Evolutionary conservation across 2,888 invertebrate genomes (phyloP), one percentile per base, ranked within the genome.

Genomic region (Orthosia cruda): DNA sequence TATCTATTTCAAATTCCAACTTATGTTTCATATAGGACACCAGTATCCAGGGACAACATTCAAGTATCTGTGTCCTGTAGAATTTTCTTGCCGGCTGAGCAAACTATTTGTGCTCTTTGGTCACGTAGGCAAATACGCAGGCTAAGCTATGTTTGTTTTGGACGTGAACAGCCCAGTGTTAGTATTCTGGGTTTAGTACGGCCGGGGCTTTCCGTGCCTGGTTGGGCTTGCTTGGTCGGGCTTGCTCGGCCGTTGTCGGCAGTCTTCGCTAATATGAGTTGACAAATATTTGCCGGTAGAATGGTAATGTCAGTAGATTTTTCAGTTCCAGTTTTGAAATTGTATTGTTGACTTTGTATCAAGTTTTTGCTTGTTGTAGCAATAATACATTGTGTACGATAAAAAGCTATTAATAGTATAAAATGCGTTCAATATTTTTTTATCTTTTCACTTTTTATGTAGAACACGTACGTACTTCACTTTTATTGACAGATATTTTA

Each of bases 111-210:
- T 70, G 72, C 62, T 77, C 73, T 77, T 73, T 80, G 80, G 88
- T 87, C 87, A 87, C 87, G 87, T 88, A 88, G 71, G 74, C 88
- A 87, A 87, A 87, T 77, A 86, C 58, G 67, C 57, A 64, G 54
- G 70, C 68, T 77, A 59, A 40, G 77, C 77, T 88, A 69, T 71
- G 87, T 88, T 87, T 87, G 85, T 82, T 87, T 88, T 88, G 80
- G 75, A 74, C 61, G 62, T 64, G 62, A 58, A 74, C 55, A 66
- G 73, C 26, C 72, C 52, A 61, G 61, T 74, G 77, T 75, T 77
- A 80, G 77, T 78, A 83, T 79, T 83, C 86, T 67, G 52, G 49
- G 75, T 67, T 83, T 71, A 83, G 83, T 71, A 67, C 69, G 72
- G 20, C 26, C 66, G 50, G 62, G 49, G 63, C 63, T 71, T 71